Base-by-base conservation (phyloP, 1,140 invertebrate species). In the Pissodes strobi region DNA sequence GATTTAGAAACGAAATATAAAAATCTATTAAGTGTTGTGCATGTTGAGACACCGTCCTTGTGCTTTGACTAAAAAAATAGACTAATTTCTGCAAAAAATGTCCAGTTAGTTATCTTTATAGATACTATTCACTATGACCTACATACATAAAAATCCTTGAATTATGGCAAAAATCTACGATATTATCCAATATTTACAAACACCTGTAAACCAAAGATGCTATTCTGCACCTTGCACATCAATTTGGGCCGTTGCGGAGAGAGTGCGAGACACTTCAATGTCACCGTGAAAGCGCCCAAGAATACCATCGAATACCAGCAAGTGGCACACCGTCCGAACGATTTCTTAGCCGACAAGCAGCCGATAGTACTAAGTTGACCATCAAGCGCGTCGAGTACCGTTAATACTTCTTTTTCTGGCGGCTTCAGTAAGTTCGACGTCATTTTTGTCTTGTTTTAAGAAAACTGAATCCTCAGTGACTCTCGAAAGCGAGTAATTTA, bases 251-350 rank as follows among this genome's bases (percentile, higher is more conserved):
- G 56, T 46, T 60, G 9, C 41, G 56, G 66, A 60, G 66, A 65
- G 62, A 65, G 52, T 66, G 39, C 51, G 27, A 38, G 23, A 30
- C 45, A 58, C 38, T 17, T 37, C 56, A 66, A 69, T 66, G 67
- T 66, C 67, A 66, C 39, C 63, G 63, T 65, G 67, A 66, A 66
- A 66, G 64, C 67, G 55, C 18, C 62, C 15, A 63, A 60, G 57
- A 60, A 46, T 43, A 60, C 57, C 67, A 65, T 34, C 62, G 61
- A 59, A 53, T 53, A 56, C 45, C 59, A 62, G 51, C 67, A 69
- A 69, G 68, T 69, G 60, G 68, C 59, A 69, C 68, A 69, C 39
- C 48, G 43, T 52, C 37, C 51, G 22, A 13, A 27, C 63, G 55
- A 43, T 43, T 57, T 56, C 49, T 46, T 39, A 46, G 19, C 38